Evolutionary conservation across 2,888 invertebrate genomes (phyloP), one percentile per base, ranked within the genome.

Genomic region (Ormyrus pomaceus): DNA sequence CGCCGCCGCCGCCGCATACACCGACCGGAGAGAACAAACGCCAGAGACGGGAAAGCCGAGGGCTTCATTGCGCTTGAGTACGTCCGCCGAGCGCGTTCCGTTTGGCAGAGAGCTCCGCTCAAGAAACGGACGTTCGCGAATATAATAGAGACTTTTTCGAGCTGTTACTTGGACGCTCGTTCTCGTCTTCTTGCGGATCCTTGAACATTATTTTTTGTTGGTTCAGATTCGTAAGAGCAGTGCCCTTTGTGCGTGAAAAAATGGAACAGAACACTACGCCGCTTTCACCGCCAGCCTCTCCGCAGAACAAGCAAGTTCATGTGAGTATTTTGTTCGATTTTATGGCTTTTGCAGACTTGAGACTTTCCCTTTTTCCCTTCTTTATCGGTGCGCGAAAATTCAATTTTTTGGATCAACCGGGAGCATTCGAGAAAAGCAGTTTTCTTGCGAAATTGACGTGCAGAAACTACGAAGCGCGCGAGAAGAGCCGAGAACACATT

Each of bases 261-360:
- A 82, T 82, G 82, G 76, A 78, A 45, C 77, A 80, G 13, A 78
- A 59, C 34, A 50, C 78, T 5, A 86, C 84, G 34, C 88, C 84
- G 66, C 85, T 90, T 70, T 90, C 90, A 74, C 90, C 90, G 50
- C 90, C 90, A 55, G 90, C 90, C 59, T 90, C 90, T 82, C 90
- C 90, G 61, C 88, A 88, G 78, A 84, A 89, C 53, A 89, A 86
- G 82, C 88, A 88, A 73, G 62, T 83, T 80, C 85, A 85, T 77
- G 88, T 88, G 82, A 88, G 88, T 87, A 70, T 70, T 0, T 13
- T 56, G 11, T 55, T 51, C 34, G 3, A 34, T 34, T 34, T 34
- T 34, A 34, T 34, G 34, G 34, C 34, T 34, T 34, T 34, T 34
- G 34, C 34, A 4, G 34, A 34, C 34, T 34, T 4, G 34, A 34